These are phyloP conservation scores for Clarias magur DNA, from an alignment of 2,113 vertebrate species.

Conservation along the genomic window DNA sequence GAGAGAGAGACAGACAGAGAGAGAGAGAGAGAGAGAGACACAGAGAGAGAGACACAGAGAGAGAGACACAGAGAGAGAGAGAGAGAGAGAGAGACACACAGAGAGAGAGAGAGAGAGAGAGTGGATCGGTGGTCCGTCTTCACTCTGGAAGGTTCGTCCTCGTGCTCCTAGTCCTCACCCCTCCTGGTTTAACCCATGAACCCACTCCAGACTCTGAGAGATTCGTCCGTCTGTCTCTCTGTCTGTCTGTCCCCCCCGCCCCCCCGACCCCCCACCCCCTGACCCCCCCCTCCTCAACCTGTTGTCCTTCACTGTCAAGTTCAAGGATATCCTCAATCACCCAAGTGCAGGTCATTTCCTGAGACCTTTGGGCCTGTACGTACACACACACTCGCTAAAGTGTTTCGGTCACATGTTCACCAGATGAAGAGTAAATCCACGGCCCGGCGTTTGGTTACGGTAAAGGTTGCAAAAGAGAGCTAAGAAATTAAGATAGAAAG, in stretches of 20 bases:
- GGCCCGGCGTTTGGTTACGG: constrained; percentile 55
- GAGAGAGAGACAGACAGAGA: neutral
- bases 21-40: neutral
- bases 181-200: constrained; percentile 45
- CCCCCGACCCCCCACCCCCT: neutral
- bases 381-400: constrained; percentile 27
- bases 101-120: constrained; percentile 4
- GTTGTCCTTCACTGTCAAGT: constrained; percentile 65
- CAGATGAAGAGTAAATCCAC: constrained; percentile 37
- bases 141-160: neutral
- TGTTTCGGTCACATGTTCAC: constrained; percentile 39
- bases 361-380: constrained; percentile 34
- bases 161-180: neutral
- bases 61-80: neutral
- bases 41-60: neutral
- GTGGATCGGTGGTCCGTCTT: neutral
- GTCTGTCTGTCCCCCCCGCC: neutral
- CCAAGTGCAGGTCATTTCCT: constrained; percentile 54
- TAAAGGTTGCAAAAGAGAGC: constrained; percentile 58
- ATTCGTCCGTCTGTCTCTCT: constrained; percentile 7
- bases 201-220: constrained; percentile 18
- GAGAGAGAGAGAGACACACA: neutral
- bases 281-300: constrained; percentile 24
- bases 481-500: no score
- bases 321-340: constrained; percentile 69